Base-by-base conservation (phyloP, 2,888 invertebrate species). In the Aquatica leii region DNA sequence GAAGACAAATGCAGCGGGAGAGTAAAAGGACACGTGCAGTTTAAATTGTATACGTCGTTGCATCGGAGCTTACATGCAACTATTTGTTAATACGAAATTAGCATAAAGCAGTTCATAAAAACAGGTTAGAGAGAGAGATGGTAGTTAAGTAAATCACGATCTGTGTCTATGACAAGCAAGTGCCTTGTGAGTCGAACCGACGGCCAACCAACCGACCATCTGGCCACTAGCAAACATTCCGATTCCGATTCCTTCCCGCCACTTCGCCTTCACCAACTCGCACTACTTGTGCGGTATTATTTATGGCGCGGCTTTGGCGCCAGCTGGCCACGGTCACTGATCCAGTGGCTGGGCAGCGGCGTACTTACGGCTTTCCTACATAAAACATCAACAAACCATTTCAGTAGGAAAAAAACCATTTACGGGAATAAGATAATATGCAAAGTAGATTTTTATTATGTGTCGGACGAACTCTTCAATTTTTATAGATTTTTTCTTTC, bases 321-420 rank as follows among this genome's bases (percentile, higher is more conserved):
- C 82, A 81, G 80, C 80, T 80, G 81, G 81, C 79, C 82, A 82
- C 81, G 82, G 81, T 81, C 82, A 81, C 80, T 82, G 81, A 80
- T 81, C 80, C 79, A 78, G 66, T 66, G 52, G 18, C 60, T 46
- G 52, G 58, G 56, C 63, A 68, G 52, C 51, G 65, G 65, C 65
- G 65, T 48, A 51, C 59, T 46, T 15, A 5, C 18, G n/a, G 15
- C 40, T 15, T 34, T 17, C 24, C 17, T 17, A 37, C 21, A 46
- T 18, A 18, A 18, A 20, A 46, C 18, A 46, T 37, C 37, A 37
- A 37, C 24, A 24, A 24, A 24, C 24, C 6, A 2, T 24, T 6
- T 24, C 24, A 6, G 4, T 4, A 24, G 24, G 24, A 24, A 24
- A 24, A 24, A 24, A 24, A 24, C 4, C 24, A 24, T 24, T 24